These are phyloP conservation scores for Cyrtonyx montezumae DNA, from an alignment of 2,113 vertebrate species.

Conservation along the genomic window DNA sequence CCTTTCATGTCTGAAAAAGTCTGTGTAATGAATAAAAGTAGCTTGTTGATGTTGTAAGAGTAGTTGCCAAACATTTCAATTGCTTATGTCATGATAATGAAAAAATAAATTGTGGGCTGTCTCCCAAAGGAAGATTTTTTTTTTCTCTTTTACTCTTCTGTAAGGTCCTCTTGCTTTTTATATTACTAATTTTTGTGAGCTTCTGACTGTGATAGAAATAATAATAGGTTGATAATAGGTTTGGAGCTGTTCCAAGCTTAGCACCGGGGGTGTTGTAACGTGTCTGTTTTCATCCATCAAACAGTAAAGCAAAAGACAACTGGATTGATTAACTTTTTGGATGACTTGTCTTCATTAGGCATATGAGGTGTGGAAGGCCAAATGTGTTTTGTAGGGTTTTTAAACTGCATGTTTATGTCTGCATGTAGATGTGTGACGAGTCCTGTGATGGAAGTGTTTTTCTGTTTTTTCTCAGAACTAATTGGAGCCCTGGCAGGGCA, in stretches of 20 bases:
- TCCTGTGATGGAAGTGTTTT: background rate
- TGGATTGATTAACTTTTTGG: background rate
- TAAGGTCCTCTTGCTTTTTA: background rate
- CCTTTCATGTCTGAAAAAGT: background rate
- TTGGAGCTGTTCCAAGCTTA: background rate
- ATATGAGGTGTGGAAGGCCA: background rate
- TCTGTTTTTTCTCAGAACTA: conserved; percentile 81
- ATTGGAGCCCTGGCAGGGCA: conserved; percentile 89
- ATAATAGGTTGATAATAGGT: background rate
- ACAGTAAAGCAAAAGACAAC: background rate
- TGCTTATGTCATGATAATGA: background rate
- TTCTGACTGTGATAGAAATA: background rate
- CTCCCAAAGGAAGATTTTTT: background rate
- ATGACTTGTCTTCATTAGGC: background rate
- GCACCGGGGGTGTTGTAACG: background rate
- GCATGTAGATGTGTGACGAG: background rate
- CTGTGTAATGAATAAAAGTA: background rate
- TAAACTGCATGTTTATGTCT: too few species aligned
- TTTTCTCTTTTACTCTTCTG: background rate
- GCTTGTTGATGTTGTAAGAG: background rate
- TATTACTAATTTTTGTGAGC: background rate
- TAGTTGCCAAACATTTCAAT: background rate
- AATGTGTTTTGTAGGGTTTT: background rate
- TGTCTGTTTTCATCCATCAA: background rate
- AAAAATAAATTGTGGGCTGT: background rate